phyloP scores from a whole-genome alignment of 1,140 invertebrate genomes.

The Maniola jurtina region DNA sequence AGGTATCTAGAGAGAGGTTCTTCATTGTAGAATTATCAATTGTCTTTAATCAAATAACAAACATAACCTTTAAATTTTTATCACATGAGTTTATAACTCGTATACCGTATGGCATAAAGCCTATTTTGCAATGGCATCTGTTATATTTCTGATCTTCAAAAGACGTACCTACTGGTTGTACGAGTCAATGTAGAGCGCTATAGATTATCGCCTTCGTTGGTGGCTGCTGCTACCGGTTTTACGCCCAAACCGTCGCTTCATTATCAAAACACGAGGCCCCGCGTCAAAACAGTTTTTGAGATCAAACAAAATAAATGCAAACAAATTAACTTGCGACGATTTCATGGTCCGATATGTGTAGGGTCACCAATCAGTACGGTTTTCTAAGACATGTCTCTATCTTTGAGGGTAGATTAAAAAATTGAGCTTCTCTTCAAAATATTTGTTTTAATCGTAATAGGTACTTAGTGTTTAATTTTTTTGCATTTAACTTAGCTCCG shows the following conservation, averaged over 20 bases:
- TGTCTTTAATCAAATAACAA: neutral
- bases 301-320: conserved; percentile 46
- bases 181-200: conserved; percentile 34
- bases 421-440: neutral
- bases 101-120: conserved; percentile 1
- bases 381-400: neutral
- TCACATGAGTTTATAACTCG: neutral
- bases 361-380: neutral
- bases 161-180: conserved; percentile 15
- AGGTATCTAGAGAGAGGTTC: too few species aligned
- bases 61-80: neutral
- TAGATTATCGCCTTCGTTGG: conserved; percentile 51
- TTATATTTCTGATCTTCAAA: conserved; percentile 6
- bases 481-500: too few species aligned
- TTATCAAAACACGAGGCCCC: conserved; percentile 53
- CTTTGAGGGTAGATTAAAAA: neutral
- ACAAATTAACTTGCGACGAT: conserved; percentile 44
- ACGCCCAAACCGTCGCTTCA: conserved; percentile 45
- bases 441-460: too few species aligned
- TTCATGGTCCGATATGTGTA: conserved; percentile 34
- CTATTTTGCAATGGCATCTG: neutral
- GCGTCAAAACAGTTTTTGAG: conserved; percentile 54
- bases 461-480: too few species aligned
- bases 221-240: conserved; percentile 66
- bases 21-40: neutral